Evolutionary conservation across 2,888 invertebrate species (phyloP).

Genomic region (Julus scanicus): DNA sequence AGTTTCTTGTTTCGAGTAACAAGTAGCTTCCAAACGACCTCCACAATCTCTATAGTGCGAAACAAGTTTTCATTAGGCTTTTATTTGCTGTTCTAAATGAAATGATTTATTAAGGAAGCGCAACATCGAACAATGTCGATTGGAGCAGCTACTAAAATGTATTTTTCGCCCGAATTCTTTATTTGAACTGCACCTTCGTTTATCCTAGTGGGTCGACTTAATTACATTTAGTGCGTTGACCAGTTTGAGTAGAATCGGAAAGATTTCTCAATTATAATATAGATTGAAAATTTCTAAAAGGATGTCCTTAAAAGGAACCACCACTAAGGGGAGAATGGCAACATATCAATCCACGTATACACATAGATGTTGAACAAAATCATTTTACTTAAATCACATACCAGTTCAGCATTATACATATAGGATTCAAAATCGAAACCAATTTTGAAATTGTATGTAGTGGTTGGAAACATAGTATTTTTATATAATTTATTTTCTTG

Average conservation of each 20-base stretch:
- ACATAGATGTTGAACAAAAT: neutral
- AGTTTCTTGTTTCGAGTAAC: neutral
- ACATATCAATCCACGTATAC: neutral
- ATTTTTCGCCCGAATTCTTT: neutral
- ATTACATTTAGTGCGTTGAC: constrained; percentile 7
- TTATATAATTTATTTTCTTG: no score
- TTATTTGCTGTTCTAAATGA: constrained; percentile 14
- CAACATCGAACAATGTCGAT: constrained; percentile 31
- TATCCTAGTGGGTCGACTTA: constrained; percentile 20
- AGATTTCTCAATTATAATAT: neutral
- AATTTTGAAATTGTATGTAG: no score
- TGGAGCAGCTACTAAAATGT: neutral
- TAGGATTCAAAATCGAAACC: no score
- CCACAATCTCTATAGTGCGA: neutral
- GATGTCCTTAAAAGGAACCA: neutral
- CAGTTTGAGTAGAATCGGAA: neutral
- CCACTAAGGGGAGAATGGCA: neutral
- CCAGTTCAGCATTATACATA: neutral
- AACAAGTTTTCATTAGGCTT: neutral
- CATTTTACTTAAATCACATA: neutral
- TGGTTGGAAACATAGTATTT: no score
- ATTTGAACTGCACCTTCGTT: constrained; percentile 9
- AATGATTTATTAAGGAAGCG: constrained; percentile 39
- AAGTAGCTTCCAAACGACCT: neutral
- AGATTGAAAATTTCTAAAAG: constrained; percentile 29